Conservation (phyloP, 2,113 vertebrate species). For the Sphyrna mokarran region DNA sequence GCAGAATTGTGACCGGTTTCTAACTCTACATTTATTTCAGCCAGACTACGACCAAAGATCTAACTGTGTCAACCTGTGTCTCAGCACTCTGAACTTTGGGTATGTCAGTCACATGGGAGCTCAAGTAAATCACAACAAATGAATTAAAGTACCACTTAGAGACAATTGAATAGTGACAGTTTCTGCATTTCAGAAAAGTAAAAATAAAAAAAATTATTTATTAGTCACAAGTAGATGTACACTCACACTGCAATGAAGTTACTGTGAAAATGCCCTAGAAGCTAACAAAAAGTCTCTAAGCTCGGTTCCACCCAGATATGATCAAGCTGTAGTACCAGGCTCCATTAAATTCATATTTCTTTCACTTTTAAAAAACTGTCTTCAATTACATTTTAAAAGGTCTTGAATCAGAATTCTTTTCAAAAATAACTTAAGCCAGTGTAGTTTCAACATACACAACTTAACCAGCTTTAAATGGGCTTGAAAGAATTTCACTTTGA, state of each 20-base stretch:
- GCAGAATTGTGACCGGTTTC: not conserved
- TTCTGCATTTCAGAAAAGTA: not conserved
- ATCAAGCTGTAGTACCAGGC: too few species aligned
- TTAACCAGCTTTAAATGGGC: too few species aligned
- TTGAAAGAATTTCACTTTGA: not conserved
- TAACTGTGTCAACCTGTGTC: not conserved
- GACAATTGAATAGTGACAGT: not conserved
- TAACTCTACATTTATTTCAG: not conserved
- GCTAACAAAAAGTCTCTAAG: too few species aligned
- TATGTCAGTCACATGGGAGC: not conserved
- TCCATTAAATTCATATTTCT: not conserved
- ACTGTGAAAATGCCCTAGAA: too few species aligned
- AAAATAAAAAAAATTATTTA: too few species aligned
- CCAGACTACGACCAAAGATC: not conserved
- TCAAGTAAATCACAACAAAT: not conserved
- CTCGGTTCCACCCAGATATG: too few species aligned
- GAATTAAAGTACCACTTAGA: not conserved
- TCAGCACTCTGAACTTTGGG: not conserved
- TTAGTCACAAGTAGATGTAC: too few species aligned
- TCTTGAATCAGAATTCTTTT: too few species aligned
- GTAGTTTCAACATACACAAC: too few species aligned
- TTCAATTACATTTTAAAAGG: not conserved
- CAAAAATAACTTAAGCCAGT: too few species aligned
- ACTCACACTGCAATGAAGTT: too few species aligned
- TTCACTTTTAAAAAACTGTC: not conserved